Evolutionary conservation across 53 echinoderm and acorn worm genomes (phyloP), one percentile per base, ranked within the genome.

Genomic region (Echinarachnius parma): DNA sequence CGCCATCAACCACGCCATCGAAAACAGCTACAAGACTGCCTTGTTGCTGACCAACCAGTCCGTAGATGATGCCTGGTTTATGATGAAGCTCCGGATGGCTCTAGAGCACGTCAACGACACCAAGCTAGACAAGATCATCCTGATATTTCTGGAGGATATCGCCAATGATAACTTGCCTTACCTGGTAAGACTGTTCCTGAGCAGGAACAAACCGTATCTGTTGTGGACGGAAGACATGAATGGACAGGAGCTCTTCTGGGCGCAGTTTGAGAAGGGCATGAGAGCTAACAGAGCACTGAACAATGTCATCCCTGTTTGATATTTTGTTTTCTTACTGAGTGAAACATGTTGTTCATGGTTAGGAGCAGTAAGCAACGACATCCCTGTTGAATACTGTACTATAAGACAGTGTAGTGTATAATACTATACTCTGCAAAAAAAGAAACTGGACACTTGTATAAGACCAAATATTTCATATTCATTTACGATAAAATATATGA

Each of bases 61-160:
- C 5, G 70, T 53, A 11, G 28, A 34, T 35, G 54, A 70, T 53
- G 35, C 53, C 26, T 70, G 70, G 70, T 70, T 70, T 24, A 70
- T 70, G 70, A 70, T 54, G 13, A 70, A 70, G 70, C 34, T 70
- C 1, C 53, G 70, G 11, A 70, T 70, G 70, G 53, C 70, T 19
- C 53, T 70, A 13, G 70, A 70, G 37, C 70, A 70, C 35, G 53
- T 70, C 18, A 70, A 70, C 23, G 70, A 70, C 23, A 70, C 70
- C 33, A 53, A 34, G 25, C 54, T 70, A 21, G 70, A 70, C 70
- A 70, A 70, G 35, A 35, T 70, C 48, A 53, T 70, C 34, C 23
- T 70, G 22, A 34, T 70, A 2, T 70, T 70, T n/a, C 54, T 70
- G 31, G 70, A 70, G 18, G 70, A 70, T 26, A 70, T 70, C 37